Evolutionary conservation across 2,797 vertebrate genomes (phyloP), one percentile per base, ranked within the genome.

Genomic region (Aeoliscus strigatus): DNA sequence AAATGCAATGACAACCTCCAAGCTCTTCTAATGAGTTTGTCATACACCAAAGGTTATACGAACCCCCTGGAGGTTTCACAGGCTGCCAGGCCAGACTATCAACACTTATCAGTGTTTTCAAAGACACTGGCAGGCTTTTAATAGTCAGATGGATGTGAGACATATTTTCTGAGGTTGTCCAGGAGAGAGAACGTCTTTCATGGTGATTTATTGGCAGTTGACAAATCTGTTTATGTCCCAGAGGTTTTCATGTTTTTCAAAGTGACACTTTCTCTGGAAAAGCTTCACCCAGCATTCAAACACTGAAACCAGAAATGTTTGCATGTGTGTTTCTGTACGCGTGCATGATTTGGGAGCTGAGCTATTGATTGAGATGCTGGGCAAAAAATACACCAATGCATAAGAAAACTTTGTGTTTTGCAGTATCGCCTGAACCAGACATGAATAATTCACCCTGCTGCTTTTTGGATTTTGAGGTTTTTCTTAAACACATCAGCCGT

Each of bases 321-420:
- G 25, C 11, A 21, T 21, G 3, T 31, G 42, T 16, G 3, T 57
- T 38, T 39, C 11, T 1, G 11, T 47, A 39, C 42, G 27, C 18
- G 25, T 1, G 1, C 25, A 40, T 49, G 53, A 30, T 66, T 56
- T 33, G 25, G 40, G 47, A 39, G 28, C 13, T 27, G 27, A 45
- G 39, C 21, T 15, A 4, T 23, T 17, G 17, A 39, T 27, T 27
- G 27, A 11, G 14, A 10, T 36, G 12, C 18, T 21, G 18, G 3
- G 18, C n/a, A n/a, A n/a, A n/a, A n/a, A n/a, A n/a, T n/a, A n/a
- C 18, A 21, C 18, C 3, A 6, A 21, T 21, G 18, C 18, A 21
- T 6, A 3, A 6, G 18, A 21, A 21, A 21, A 21, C 18, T 21
- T 21, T 21, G 6, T 6, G 6, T 21, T 21, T 21, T 21, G 18